These are phyloP conservation scores for Arrhamphus sclerolepis DNA, from an alignment of 2,797 vertebrate species.

Conservation along the genomic window DNA sequence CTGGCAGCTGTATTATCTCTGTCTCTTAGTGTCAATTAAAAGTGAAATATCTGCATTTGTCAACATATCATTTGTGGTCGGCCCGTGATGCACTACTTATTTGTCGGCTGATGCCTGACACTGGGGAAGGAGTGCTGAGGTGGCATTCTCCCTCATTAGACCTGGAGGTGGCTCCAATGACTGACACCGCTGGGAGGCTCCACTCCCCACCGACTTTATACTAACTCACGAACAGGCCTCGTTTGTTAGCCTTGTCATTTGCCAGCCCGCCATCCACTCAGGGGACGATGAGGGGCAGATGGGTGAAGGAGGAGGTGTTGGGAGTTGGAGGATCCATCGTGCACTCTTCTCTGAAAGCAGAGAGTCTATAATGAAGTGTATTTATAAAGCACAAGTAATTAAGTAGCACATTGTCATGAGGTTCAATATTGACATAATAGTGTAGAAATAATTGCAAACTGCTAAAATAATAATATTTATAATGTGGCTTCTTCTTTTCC, in stretches of 20 bases:
- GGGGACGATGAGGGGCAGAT: slow-evolving; percentile 44
- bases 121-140: slow-evolving; percentile 83
- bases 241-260: slow-evolving; percentile 92
- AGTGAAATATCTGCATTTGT: slow-evolving; percentile 99
- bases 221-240: slow-evolving; percentile 91
- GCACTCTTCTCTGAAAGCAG: slow-evolving; percentile 19
- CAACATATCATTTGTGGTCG: slow-evolving; percentile 93
- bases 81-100: slow-evolving; percentile 89
- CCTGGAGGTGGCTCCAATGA: slow-evolving; percentile 83
- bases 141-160: slow-evolving; percentile 96
- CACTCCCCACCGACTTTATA: slow-evolving; percentile 88
- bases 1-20: slow-evolving; percentile 82
- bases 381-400: slow-evolving; percentile 55
- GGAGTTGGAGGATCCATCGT: slow-evolving; percentile 22
- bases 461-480: background rate
- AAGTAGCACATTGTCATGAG: background rate
- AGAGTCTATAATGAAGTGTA: slow-evolving; percentile 51
- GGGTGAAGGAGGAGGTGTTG: slow-evolving; percentile 38
- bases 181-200: slow-evolving; percentile 81
- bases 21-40: slow-evolving; percentile 99
- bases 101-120: slow-evolving; percentile 92
- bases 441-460: background rate
- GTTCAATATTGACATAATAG: slow-evolving; percentile 7
- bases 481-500: no score
- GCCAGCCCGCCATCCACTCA: slow-evolving; percentile 82